These are phyloP conservation scores for Trinorchestia longiramus DNA, from an alignment of 1,140 invertebrate genomes.

Conservation along the genomic window DNA sequence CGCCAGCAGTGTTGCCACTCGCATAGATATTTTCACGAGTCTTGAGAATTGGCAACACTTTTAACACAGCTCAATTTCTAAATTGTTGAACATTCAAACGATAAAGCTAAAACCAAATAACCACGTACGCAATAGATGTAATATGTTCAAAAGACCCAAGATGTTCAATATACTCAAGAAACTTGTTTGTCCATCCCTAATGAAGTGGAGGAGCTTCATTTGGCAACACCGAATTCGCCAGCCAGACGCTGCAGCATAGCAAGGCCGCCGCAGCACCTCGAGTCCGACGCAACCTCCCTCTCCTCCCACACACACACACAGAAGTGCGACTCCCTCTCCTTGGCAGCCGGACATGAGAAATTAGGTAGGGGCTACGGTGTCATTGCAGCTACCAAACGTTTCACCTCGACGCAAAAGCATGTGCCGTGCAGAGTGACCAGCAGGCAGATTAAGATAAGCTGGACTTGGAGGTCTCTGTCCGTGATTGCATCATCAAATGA, in stretches of 20 bases:
- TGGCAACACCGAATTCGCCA: conserved; percentile 5
- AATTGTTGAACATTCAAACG: not conserved
- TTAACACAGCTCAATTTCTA: not conserved
- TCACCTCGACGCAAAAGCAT: not conserved
- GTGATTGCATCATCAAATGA: too few relatives aligned
- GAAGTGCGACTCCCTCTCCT: not conserved
- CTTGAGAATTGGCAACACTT: not conserved
- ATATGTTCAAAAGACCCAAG: not conserved
- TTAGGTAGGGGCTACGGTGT: not conserved
- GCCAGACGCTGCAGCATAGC: not conserved
- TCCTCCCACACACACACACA: not conserved
- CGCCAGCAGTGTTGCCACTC: not conserved
- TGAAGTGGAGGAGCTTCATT: not conserved
- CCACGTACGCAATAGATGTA: not conserved
- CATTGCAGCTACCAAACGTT: not conserved
- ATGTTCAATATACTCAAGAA: not conserved
- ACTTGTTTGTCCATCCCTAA: not conserved
- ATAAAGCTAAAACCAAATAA: not conserved
- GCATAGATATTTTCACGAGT: not conserved
- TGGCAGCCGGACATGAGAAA: not conserved
- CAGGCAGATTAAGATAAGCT: too few relatives aligned
- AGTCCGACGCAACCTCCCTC: not conserved
- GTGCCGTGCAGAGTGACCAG: too few relatives aligned
- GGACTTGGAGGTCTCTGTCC: too few relatives aligned
- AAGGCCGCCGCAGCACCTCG: not conserved